Base-by-base conservation (phyloP, 1,140 invertebrate genomes). In the Campoletis sonorensis region DNA sequence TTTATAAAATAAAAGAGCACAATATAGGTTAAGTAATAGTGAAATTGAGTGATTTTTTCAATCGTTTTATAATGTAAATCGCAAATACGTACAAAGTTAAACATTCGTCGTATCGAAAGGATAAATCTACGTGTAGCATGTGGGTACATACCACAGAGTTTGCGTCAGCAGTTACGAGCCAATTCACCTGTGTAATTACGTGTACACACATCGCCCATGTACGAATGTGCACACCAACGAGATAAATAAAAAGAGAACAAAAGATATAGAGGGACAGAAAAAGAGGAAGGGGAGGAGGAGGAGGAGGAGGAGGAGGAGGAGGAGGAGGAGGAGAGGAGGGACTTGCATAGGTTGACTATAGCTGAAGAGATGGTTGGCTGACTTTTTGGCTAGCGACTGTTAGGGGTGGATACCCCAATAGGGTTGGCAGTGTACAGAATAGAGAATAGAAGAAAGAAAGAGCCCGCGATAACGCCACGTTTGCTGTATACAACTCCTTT, bases 401-500 rank as follows among this genome's bases (percentile, higher is more conserved):
- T 26, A 64, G 21, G 61, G 21, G 61, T n/a, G 30, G 73, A 77
- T 61, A 54, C 26, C 64, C 51, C 49, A 37, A 26, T 37, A 61
- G 73, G 73, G 54, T 61, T 77, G 61, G 30, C 16, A 37, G 0
- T 18, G 73, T 21, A 49, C 27, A 79, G 58, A 54, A 68, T 27
- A 26, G 76, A 79, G 76, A 79, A 67, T 68, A 54, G 33, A 54
- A 68, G 77, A 68, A 79, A 67, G 51, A 71, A 49, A 49, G 37
- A 77, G 73, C 61, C 73, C 33, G 54, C 73, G 73, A 77, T 77
- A 77, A 77, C 73, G 26, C 72, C 40, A 30, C 49, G 72, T 27
- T 75, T n/a, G 33, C 72, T 51, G 72, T 54, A 54, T 75, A 54
- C 40, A 58, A 75, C 68, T 54, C 4, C n/a, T 54, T 54, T 8